Conservation (phyloP, 2,113 vertebrate genomes). For the Percina caprodes region DNA sequence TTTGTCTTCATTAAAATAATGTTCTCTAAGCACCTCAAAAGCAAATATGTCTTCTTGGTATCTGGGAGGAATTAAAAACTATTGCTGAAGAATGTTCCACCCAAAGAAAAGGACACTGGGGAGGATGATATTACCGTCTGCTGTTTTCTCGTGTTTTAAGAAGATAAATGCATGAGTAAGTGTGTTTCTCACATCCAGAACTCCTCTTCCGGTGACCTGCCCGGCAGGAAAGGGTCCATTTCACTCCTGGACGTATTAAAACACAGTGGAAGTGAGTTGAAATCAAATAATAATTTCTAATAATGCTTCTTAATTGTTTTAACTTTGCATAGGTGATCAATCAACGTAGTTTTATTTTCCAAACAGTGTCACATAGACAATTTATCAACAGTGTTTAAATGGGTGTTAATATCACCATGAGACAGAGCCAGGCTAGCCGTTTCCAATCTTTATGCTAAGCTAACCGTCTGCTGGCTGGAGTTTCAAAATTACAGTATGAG, state of each 20-base stretch:
- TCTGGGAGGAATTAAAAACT: conserved; percentile 19
- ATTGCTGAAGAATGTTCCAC: conserved; percentile 7
- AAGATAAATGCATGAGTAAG: conserved; percentile 10
- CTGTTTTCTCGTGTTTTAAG: neutral
- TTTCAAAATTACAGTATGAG: neutral
- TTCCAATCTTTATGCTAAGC: neutral
- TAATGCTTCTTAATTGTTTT: neutral
- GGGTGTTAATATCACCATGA: neutral
- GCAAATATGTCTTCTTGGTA: neutral
- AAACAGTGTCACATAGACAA: neutral
- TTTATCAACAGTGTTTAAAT: neutral
- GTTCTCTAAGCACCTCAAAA: neutral
- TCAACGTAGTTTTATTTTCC: neutral
- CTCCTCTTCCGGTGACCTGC: conserved; percentile 68
- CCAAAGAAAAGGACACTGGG: neutral
- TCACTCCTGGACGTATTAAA: conserved; percentile 37
- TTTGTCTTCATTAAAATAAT: neutral
- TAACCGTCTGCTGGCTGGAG: no score
- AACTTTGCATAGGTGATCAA: neutral
- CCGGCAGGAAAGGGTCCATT: fast-evolving
- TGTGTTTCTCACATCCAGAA: conserved; percentile 79
- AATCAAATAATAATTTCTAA: neutral
- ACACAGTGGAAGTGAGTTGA: neutral
- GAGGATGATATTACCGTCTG: neutral
- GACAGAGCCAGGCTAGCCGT: neutral